Evolutionary conservation across 2,113 vertebrate genomes (phyloP).

Genomic region (Rhynchomys soricoides): DNA sequence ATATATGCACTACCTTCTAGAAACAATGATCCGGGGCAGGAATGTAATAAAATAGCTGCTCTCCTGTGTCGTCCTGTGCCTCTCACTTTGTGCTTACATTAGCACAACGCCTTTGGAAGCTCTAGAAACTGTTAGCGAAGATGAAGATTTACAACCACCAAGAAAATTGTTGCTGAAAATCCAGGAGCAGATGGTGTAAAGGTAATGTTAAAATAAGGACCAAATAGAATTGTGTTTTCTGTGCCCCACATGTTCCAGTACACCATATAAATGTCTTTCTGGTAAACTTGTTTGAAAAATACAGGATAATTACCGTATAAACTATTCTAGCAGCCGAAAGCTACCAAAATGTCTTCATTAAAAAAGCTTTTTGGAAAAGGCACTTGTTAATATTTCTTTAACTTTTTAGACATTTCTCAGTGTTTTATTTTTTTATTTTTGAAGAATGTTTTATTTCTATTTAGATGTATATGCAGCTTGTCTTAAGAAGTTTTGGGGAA

Average conservation of each 20-base stretch:
- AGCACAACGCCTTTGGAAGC: slow-evolving; percentile 81
- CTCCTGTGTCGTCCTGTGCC: slow-evolving; percentile 82
- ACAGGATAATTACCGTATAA: slow-evolving; percentile 19
- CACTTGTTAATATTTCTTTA: slow-evolving; percentile 58
- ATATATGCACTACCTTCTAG: slow-evolving; percentile 93
- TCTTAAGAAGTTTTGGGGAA: slow-evolving; percentile 39
- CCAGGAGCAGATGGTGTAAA: slow-evolving; percentile 71
- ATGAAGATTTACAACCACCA: slow-evolving; percentile 54
- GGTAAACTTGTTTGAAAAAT: slow-evolving; percentile 60
- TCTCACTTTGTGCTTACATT: slow-evolving; percentile 82
- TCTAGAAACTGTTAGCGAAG: slow-evolving; percentile 53
- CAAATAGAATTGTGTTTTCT: slow-evolving; percentile 14
- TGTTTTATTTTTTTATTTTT: slow-evolving; percentile 48
- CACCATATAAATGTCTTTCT: slow-evolving; percentile 43
- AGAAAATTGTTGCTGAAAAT: slow-evolving; percentile 51
- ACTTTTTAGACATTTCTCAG: slow-evolving; percentile 8
- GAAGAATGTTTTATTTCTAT: slow-evolving; percentile 26
- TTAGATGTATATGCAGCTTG: not conserved
- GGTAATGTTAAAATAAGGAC: slow-evolving; percentile 72
- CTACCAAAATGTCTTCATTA: not conserved
- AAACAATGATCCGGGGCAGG: slow-evolving; percentile 91
- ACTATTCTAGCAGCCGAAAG: slow-evolving; percentile 34
- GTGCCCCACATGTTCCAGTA: slow-evolving; percentile 21
- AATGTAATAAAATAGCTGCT: slow-evolving; percentile 94
- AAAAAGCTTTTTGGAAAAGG: not conserved